Base-by-base conservation (phyloP, 2,113 vertebrate species). In the Actinemys pallida region DNA sequence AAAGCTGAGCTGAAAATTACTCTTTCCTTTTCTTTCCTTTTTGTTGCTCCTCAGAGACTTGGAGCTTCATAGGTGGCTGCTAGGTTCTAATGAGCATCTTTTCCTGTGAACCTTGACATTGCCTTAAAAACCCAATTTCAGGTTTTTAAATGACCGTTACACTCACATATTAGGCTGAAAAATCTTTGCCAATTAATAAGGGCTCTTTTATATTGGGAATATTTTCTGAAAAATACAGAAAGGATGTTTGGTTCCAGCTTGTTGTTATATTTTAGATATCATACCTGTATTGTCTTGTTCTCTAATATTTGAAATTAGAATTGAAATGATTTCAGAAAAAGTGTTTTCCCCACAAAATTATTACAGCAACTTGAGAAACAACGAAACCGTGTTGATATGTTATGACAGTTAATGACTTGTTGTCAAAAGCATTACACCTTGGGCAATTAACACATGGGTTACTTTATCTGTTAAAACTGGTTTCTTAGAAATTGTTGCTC, bases 401-500 rank as follows among this genome's bases (percentile, higher is more conserved):
- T 92, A 81, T 50, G 31, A 81, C 84, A 2, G 3, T 88, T 94
- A 89, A 79, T 84, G 85, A 89, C 72, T 42, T 82, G 16, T 49
- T 81, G 8, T 57, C 59, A 54, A 53, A 49, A 31, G 39, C 17
- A 45, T n/a, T 79, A 35, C 49, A 49, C 57, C 84, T 86, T 76
- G 59, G 22, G 19, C 83, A 81, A 54, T 87, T 90, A 80, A 87
- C 29, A 72, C 8, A 65, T 92, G 9, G 42, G 78, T 94, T 92
- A 90, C 89, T 90, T 87, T 54, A 39, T 62, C 85, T 92, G 50
- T 72, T 92, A 81, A 93, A 90, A 95, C 24, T 45, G 42, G 7
- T 92, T 93, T 95, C 16, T 62, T 86, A 7, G 53, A 35, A 53
- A 79, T 47, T 95, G 69, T 89, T 94, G 78, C 35, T 95, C 54